Evolutionary conservation across 2,888 invertebrate genomes (phyloP), one percentile per base, ranked within the genome.

Genomic region (Eulithis prunata): DNA sequence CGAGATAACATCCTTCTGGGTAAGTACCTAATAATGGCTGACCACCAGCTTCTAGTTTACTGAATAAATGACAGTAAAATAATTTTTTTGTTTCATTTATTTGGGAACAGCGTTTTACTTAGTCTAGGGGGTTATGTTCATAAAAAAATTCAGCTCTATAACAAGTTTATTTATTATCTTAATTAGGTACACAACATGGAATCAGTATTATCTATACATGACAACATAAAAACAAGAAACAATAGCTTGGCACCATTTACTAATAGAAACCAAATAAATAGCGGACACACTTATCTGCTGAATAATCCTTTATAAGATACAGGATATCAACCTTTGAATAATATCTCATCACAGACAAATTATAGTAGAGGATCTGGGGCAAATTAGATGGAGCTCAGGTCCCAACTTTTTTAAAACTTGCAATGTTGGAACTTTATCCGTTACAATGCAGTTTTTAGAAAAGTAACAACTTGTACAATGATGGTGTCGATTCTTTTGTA

Each of bases 191-290:
- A 60, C 38, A 58, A 62, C 49, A 62, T 66, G 41, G 47, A 54
- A 65, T 57, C 57, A 62, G 21, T 60, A 65, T 64, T 10, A 45
- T 46, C 46, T 57, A 58, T 14, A 59, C 52, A 38, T 28, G 51
- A 38, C 47, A 54, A 56, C 56, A 62, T 64, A 59, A 60, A 71
- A 70, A 64, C 56, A 21, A 55, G 55, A 32, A 64, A 54, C 41
- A 49, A 64, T 54, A 57, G 45, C 46, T 61, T 61, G 51, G 56
- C 61, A 65, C 57, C 57, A 38, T 45, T 57, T 60, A 56, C 14
- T 13, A 52, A 53, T 57, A 56, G 51, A 60, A 58, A 53, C 57
- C 53, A 63, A 54, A 21, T 21, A 14, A 57, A 14, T n/a, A 49
- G 38, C n/a, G 13, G 56, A 43, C 62, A 62, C 57, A 62, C 49